Evolutionary conservation across 1,140 invertebrate genomes (phyloP).

Genomic region (Aphaenogaster ashmeadi): DNA sequence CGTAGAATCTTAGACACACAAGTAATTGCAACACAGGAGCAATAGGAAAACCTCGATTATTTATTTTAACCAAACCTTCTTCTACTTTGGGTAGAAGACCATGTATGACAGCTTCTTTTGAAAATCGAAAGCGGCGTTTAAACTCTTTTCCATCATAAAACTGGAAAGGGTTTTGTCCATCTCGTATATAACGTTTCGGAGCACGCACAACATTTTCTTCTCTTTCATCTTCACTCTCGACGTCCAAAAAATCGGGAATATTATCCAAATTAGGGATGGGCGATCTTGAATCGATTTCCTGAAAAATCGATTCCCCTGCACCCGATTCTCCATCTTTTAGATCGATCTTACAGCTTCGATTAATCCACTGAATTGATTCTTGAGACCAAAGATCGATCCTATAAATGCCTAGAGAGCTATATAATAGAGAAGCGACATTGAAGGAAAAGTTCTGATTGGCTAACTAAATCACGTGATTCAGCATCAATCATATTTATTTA

Average conservation of each 20-base stretch:
- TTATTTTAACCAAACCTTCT: neutral
- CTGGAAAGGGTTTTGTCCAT: neutral
- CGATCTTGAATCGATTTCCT: too few species aligned
- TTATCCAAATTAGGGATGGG: neutral
- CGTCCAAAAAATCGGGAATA: neutral
- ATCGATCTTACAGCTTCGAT: too few species aligned
- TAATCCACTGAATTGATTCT: too few species aligned
- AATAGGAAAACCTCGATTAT: slow-evolving; percentile 8
- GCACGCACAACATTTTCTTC: neutral
- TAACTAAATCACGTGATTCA: too few species aligned
- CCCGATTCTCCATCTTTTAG: too few species aligned
- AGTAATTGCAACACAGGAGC: neutral
- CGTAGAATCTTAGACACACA: neutral
- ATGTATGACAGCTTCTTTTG: neutral
- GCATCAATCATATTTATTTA: too few species aligned
- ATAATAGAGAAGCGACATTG: too few species aligned
- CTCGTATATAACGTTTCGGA: slow-evolving; percentile 1
- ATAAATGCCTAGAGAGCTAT: too few species aligned
- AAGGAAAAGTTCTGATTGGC: too few species aligned
- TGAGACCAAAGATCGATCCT: too few species aligned
- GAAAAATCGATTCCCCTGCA: too few species aligned
- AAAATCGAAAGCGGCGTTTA: neutral
- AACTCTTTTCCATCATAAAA: neutral
- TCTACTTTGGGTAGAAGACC: neutral
- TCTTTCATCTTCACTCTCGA: too few species aligned